Evolutionary conservation across 2,113 vertebrate species (phyloP).

Genomic region (Reinhardtius hippoglossoides): DNA sequence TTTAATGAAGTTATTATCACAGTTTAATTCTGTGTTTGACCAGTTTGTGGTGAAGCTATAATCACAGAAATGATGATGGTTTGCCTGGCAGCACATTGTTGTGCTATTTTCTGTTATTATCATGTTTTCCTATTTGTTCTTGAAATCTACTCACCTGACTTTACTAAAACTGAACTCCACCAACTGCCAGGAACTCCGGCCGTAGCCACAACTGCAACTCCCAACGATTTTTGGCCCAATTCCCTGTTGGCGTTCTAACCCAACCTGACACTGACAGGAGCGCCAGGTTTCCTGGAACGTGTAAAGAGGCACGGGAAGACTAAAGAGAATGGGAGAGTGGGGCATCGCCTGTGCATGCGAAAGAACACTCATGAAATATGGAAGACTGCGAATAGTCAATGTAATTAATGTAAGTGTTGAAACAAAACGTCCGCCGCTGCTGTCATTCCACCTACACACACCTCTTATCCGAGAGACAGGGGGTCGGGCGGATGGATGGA

Average conservation of each 20-base stretch:
- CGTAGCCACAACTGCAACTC: conserved; percentile 37
- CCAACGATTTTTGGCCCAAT: conserved; percentile 23
- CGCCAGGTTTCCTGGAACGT: conserved; percentile 67
- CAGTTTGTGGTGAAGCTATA: too few relatives aligned
- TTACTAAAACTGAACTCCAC: neutral
- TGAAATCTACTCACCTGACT: neutral
- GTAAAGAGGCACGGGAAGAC: conserved; percentile 68
- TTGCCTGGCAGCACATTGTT: too few relatives aligned
- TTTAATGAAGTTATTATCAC: too few relatives aligned
- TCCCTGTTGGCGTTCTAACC: conserved; percentile 53
- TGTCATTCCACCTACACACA: conserved; percentile 52
- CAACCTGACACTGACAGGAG: conserved; percentile 53
- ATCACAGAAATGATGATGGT: too few relatives aligned
- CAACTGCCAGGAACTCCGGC: neutral
- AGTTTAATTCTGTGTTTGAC: too few relatives aligned
- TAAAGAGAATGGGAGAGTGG: conserved; percentile 76
- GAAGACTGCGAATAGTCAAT: conserved; percentile 67
- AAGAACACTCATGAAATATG: conserved; percentile 77
- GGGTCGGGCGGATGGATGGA: conserved; percentile 55
- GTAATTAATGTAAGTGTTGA: conserved; percentile 73
- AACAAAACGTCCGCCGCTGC: conserved; percentile 65
- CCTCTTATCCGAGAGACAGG: conserved; percentile 42
- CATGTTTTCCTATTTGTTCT: neutral
- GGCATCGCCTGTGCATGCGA: conserved; percentile 49
- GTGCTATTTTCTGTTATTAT: neutral